These are phyloP conservation scores for Malurus leucopterus DNA, from an alignment of 2,797 vertebrate genomes.

Conservation along the genomic window DNA sequence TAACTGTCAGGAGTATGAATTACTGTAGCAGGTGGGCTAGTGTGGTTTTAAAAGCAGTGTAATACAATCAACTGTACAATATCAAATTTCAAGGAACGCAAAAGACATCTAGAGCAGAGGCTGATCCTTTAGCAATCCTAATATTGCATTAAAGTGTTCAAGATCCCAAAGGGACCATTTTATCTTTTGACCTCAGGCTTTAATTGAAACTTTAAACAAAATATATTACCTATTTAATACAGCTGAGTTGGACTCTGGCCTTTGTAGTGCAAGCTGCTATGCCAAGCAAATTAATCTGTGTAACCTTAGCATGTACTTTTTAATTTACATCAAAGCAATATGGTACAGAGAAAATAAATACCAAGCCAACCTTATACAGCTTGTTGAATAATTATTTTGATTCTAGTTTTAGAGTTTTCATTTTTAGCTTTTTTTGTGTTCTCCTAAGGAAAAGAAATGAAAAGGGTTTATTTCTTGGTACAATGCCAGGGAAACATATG, in stretches of 20 bases:
- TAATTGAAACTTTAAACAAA: constrained; percentile 80
- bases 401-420: constrained; percentile 17
- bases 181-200: constrained; percentile 69
- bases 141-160: constrained; percentile 70
- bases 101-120: constrained; percentile 66
- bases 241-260: constrained; percentile 61
- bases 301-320: constrained; percentile 49
- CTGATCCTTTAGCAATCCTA: constrained; percentile 65
- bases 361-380: neutral
- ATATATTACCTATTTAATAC: constrained; percentile 76
- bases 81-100: constrained; percentile 73
- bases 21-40: constrained; percentile 75
- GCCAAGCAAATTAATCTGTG: constrained; percentile 67
- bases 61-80: constrained; percentile 75
- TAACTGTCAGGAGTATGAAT: constrained; percentile 66
- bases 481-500: constrained; percentile 51
- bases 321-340: constrained; percentile 57
- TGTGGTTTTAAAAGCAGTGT: constrained; percentile 73
- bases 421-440: constrained; percentile 18
- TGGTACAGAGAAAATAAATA: constrained; percentile 36
- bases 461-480: constrained; percentile 33
- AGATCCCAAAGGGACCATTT: constrained; percentile 63
- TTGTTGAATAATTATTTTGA: constrained; percentile 41
- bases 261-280: constrained; percentile 58
- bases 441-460: neutral